Percentiles rank a stretch among this genome's conserved stretches.
These are phyloP conservation scores for Homarus gammarus DNA, from an alignment of 2,888 invertebrate genomes.

Conservation along the genomic window DNA sequence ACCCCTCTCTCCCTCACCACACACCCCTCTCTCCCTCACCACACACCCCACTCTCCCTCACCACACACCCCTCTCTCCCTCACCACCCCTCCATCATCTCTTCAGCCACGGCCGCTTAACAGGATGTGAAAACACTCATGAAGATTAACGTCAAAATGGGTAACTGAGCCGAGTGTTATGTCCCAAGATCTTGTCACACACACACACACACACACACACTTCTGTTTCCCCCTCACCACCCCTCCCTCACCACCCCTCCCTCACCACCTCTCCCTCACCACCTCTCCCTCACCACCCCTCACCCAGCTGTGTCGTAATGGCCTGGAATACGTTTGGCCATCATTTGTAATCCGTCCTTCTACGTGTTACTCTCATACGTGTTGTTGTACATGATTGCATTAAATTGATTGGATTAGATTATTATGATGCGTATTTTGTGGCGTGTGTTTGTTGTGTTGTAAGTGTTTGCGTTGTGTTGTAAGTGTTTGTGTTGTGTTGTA, in stretches of 20 bases:
- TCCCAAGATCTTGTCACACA: not conserved
- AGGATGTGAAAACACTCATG: not conserved
- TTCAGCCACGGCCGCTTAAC: not conserved
- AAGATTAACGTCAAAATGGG: not conserved
- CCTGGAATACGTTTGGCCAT: not conserved
- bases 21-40: too few relatives aligned
- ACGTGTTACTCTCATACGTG: not conserved
- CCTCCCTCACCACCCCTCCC: too few relatives aligned
- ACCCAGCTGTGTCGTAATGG: not conserved
- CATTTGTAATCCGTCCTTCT: not conserved
- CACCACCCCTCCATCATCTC: not conserved
- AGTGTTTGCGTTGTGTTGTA: too few relatives aligned
- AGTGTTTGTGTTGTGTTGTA: too few relatives aligned
- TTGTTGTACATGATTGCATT: not conserved
- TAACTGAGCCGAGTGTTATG: not conserved
- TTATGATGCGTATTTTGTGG: not conserved
- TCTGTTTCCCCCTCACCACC: too few relatives aligned
- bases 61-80: not conserved
- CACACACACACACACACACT: not conserved
- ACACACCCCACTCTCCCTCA: not conserved
- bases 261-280: not conserved
- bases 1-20: too few relatives aligned
- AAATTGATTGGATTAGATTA: not conserved
- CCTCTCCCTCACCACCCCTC: not conserved
- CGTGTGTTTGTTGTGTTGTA: too few relatives aligned